These are phyloP conservation scores for Prostheceraeus crozeri DNA, from an alignment of 2,888 invertebrate genomes.

Conservation along the genomic window DNA sequence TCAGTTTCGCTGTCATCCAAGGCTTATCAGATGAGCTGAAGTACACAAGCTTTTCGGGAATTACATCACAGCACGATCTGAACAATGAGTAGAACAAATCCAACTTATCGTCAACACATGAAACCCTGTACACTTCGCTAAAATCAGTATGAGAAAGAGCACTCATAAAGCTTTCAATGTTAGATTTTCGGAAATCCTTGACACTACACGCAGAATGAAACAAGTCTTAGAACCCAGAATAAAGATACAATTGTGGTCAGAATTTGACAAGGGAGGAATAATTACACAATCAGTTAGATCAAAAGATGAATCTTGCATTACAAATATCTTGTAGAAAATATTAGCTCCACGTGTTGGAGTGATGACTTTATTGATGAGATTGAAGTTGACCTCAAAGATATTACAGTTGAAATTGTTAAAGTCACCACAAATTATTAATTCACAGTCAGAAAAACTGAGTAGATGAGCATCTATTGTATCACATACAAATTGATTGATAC, in stretches of 20 bases:
- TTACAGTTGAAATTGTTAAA: conserved; percentile 26
- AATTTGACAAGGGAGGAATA: conserved; percentile 6
- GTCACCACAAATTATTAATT: conserved; percentile 8
- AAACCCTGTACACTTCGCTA: conserved; percentile 8
- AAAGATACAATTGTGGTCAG: conserved; percentile 6
- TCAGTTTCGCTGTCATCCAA: conserved; percentile 6
- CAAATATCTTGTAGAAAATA: conserved; percentile 25
- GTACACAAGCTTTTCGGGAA: neutral
- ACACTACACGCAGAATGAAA: neutral
- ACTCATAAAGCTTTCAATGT: conserved; percentile 12
- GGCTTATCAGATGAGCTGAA: conserved; percentile 8
- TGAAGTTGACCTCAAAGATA: conserved; percentile 14
- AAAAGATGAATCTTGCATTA: neutral
- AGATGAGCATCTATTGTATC: conserved; percentile 25
- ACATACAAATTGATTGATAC: conserved; percentile 17
- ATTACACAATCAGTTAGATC: conserved; percentile 16
- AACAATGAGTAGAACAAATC: conserved; percentile 3
- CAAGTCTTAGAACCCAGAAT: neutral
- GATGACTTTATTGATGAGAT: conserved; percentile 16
- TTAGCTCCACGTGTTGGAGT: conserved; percentile 24
- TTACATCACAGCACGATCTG: neutral
- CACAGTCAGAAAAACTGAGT: conserved; percentile 4
- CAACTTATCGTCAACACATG: conserved; percentile 7
- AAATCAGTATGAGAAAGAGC: conserved; percentile 10
- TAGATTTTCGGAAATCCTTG: conserved; percentile 5